These are phyloP conservation scores for Panagrolaimus sp. DNA, from an alignment of 1,140 invertebrate species.

Conservation along the genomic window DNA sequence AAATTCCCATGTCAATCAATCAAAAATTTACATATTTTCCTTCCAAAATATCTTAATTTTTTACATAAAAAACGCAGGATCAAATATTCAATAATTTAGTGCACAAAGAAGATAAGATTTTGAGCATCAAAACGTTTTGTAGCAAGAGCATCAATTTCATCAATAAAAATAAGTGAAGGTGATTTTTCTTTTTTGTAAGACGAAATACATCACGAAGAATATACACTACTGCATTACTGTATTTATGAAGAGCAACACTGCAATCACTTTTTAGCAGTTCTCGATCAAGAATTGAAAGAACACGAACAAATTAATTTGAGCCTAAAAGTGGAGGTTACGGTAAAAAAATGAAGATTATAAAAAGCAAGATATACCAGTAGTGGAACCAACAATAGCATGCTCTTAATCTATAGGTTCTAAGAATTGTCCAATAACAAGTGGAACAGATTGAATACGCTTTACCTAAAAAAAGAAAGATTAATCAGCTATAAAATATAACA, in stretches of 20 bases:
- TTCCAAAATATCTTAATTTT: too few species aligned
- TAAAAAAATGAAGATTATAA: not conserved
- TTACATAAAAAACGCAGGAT: too few species aligned
- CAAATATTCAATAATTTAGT: too few species aligned
- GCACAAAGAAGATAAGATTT: too few species aligned
- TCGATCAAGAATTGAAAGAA: slow-evolving; percentile 85
- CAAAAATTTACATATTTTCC: too few species aligned
- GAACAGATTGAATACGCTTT: slow-evolving; percentile 94
- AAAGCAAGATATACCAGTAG: slow-evolving; percentile 64
- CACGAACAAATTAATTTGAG: slow-evolving; percentile 95
- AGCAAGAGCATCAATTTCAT: too few species aligned
- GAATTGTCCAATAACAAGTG: slow-evolving; percentile 93
- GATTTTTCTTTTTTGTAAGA: slow-evolving; percentile 99
- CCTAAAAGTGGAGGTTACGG: slow-evolving; percentile 61
- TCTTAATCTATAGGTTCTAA: slow-evolving; percentile 96
- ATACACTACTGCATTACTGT: slow-evolving; percentile 93
- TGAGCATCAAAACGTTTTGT: too few species aligned
- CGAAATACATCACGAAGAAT: slow-evolving; percentile 98
- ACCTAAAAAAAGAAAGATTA: too few species aligned
- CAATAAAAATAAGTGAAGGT: slow-evolving; percentile 85
- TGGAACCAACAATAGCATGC: slow-evolving; percentile 82
- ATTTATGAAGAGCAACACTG: slow-evolving; percentile 91
- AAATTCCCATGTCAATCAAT: too few species aligned
- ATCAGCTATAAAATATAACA: too few species aligned
- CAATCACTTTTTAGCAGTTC: slow-evolving; percentile 89